Evolutionary conservation across 2,888 invertebrate genomes (phyloP), one percentile per base, ranked within the genome.

Genomic region (Abrostola triplasia): DNA sequence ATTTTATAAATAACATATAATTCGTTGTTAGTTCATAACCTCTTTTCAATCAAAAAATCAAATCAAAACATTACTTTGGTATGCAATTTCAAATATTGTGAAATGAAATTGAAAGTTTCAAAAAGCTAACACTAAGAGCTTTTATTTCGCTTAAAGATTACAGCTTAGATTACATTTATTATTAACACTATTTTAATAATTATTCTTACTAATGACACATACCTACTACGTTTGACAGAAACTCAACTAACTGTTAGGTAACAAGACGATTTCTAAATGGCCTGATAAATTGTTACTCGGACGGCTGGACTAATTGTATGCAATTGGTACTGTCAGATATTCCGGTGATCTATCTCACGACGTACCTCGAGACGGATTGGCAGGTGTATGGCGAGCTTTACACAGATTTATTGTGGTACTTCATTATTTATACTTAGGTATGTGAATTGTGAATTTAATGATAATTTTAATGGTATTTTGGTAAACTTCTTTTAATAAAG

Each of bases 351-450:
- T 70, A 49, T 75, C 71, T 70, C 36, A 11, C 40, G 60, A 13
- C 10, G 11, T 4, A 49, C 24, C 9, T 6, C 9, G 24, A 12
- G 44, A 42, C 12, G 12, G 70, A 75, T 72, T 72, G 71, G 57
- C 71, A 70, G 75, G 70, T 72, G 71, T 72, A 72, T 72, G 36
- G 71, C 9, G 7, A 12, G 40, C 41, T 64, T 72, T 64, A 72
- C 75, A 72, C 75, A 74, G 71, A 70, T 74, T 72, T 74, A 74
- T 72, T 64, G 37, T 47, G 13, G 7, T 55, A 10, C 9, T 35
- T n/a, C n/a, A 12, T 24, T 12, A 13, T 47, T 13, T 24, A 24
- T 40, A 24, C 24, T 24, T 24, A 24, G 24, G 24, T 24, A 24
- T 24, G 24, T 24, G 24, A 24, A 24, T 9, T 47, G 12, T 12